Base-by-base conservation (phyloP, 30 jellyfish, hydroid and myxozoan species). In the Pelagia noctiluca region DNA sequence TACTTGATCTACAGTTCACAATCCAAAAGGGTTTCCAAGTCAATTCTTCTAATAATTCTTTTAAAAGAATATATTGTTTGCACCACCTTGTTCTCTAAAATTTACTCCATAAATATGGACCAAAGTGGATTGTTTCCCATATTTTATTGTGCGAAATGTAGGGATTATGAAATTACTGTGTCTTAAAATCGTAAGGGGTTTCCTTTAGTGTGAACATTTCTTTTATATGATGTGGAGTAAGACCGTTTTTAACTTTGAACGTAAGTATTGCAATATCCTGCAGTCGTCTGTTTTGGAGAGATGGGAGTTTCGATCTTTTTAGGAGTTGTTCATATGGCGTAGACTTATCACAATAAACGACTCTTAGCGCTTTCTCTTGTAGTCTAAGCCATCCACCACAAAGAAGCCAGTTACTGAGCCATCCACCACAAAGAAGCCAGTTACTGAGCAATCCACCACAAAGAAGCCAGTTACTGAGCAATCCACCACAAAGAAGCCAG, bases 361-460 rank as follows among this genome's bases (percentile, higher is more conserved):
- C 88, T 77, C 88, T 30, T 52, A 77, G 70, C 69, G 89, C 89
- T 77, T 77, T 77, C 69, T 36, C 89, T 77, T 77, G 77, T 29
- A 75, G 86, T 75, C 86, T 75, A n/a, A n/a, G n/a, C n/a, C n/a
- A n/a, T n/a, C n/a, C n/a, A n/a, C n/a, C n/a, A n/a, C n/a, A n/a
- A n/a, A n/a, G n/a, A n/a, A n/a, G n/a, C n/a, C n/a, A n/a, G n/a
- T n/a, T n/a, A n/a, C n/a, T n/a, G n/a, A n/a, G n/a, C n/a, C n/a
- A n/a, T n/a, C n/a, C n/a, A n/a, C n/a, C n/a, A n/a, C n/a, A n/a
- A n/a, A n/a, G n/a, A n/a, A n/a, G n/a, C n/a, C n/a, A n/a, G n/a
- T n/a, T n/a, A n/a, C n/a, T n/a, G n/a, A n/a, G n/a, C n/a, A n/a
- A n/a, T n/a, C n/a, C n/a, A n/a, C n/a, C n/a, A n/a, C n/a, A n/a